These are phyloP conservation scores for Spilarctia lutea DNA, from an alignment of 2,888 invertebrate species.

Conservation along the genomic window DNA sequence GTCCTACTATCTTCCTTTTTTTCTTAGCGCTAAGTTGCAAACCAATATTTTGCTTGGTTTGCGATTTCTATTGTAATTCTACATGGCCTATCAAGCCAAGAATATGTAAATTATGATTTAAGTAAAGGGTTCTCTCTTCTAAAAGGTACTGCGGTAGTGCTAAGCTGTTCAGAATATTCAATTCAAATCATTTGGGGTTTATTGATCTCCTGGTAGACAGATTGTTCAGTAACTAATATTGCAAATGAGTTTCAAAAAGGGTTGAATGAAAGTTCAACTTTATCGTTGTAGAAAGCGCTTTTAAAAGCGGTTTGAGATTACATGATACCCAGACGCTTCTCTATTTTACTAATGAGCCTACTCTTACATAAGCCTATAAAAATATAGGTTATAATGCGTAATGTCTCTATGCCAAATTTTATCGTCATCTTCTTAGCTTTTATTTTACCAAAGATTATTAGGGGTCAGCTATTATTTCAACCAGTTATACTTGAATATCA, in stretches of 20 bases:
- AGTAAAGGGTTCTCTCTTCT: background rate
- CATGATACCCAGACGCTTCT: background rate
- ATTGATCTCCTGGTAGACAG: constrained; percentile 43
- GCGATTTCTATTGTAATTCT: background rate
- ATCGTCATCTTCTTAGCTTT: no score
- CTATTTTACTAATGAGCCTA: background rate
- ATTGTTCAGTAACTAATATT: constrained; percentile 7
- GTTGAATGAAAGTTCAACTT: background rate
- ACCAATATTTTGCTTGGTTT: background rate
- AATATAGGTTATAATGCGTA: no score
- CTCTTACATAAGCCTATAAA: no score
- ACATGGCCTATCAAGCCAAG: background rate
- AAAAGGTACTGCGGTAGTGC: constrained; percentile 23
- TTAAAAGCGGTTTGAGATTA: background rate
- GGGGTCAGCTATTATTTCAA: no score
- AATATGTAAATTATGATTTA: background rate
- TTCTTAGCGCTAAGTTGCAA: background rate
- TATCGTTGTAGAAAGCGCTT: background rate
- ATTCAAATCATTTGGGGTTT: constrained; percentile 24
- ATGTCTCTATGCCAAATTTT: no score
- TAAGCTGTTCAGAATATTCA: constrained; percentile 19
- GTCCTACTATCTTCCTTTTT: background rate
- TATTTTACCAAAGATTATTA: no score
- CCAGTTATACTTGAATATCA: no score
- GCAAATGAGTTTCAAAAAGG: background rate